Evolutionary conservation across 2,797 vertebrate species (phyloP), one percentile per base, ranked within the genome.

Genomic region (Arnoldichthys spilopterus): DNA sequence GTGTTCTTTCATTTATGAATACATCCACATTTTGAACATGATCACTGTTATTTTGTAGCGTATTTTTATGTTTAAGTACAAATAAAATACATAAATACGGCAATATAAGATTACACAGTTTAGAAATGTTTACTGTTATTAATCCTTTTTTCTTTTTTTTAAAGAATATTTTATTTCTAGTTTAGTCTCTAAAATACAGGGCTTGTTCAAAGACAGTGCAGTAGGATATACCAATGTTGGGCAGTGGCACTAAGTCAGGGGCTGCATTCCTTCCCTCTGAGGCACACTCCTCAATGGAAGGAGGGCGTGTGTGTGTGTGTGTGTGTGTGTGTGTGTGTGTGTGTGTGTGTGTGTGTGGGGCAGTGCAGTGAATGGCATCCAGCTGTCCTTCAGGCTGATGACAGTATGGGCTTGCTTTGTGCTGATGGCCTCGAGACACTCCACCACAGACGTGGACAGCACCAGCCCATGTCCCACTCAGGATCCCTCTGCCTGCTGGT

Each of bases 351-450:
- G 54, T 70, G 61, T 30, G 77, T 68, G 68, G 71, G 79, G 75
- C 61, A 67, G 68, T 18, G 47, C 51, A 64, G 56, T 63, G 75
- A 80, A 77, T 72, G 73, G 69, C 78, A 78, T 79, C 82, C 79
- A 80, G 78, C 79, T 83, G 71, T 79, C 67, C 49, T 70, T 40
- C 64, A 49, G 54, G 76, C 54, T 58, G 58, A 70, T 82, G 81
- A 82, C 82, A 84, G 37, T 69, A 49, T 26, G 37, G 32, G 16
- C 45, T 59, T 32, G 51, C 24, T 79, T 66, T 75, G 53, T 72
- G 59, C 51, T 32, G 28, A 34, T 70, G 24, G 26, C 78, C 64
- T 66, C 22, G 51, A 37, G 72, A 64, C 43, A 66, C 28, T 9
- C 56, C 63, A 22, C 78, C 59, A 37, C 51, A 43, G 54, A 45